Evolutionary conservation across 2,888 invertebrate genomes (phyloP), one percentile per base, ranked within the genome.

Genomic region (Machimus atricapillus): DNA sequence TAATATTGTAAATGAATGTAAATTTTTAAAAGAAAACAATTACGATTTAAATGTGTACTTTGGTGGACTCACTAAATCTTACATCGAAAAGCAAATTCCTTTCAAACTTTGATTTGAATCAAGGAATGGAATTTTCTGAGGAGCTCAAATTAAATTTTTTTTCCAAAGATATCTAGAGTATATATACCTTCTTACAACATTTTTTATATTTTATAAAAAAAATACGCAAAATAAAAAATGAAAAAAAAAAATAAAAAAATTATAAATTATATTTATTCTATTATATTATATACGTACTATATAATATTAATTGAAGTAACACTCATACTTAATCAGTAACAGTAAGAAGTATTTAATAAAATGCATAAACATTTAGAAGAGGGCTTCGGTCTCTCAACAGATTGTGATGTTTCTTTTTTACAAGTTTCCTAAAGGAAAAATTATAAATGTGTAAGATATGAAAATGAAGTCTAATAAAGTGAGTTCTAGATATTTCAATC

Each of bases 341-440:
- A 46, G 23, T 56, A 77, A 85, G 43, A 86, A 76, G 52, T 76
- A 56, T 77, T 56, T 52, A 77, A 74, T 58, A 86, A 83, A 86
- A 86, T 78, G 86, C 86, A 78, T 87, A 87, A 87, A 86, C 86
- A 82, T 76, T 85, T 77, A 81, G 86, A 86, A 86, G 88, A 81
- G 46, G 87, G 86, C 86, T 86, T 82, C 86, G 81, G 87, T 82
- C 87, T 81, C 79, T 77, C 85, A 74, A 87, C 88, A 85, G 82
- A 81, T 87, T 88, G 73, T 46, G 86, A 78, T 86, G 79, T 86
- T 73, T 73, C 58, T 81, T 40, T 85, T 87, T 85, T 85, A 88
- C 79, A 87, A 82, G 56, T 77, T 86, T 86, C 78, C 73, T 79
- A 77, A 81, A 86, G 81, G 74, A 81, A 87, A 87, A 87, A 85